Percentiles rank a stretch among this genome's conserved stretches.
These are phyloP conservation scores for Stenolophus ochropezus DNA, from an alignment of 2,888 invertebrate genomes.

Conservation along the genomic window DNA sequence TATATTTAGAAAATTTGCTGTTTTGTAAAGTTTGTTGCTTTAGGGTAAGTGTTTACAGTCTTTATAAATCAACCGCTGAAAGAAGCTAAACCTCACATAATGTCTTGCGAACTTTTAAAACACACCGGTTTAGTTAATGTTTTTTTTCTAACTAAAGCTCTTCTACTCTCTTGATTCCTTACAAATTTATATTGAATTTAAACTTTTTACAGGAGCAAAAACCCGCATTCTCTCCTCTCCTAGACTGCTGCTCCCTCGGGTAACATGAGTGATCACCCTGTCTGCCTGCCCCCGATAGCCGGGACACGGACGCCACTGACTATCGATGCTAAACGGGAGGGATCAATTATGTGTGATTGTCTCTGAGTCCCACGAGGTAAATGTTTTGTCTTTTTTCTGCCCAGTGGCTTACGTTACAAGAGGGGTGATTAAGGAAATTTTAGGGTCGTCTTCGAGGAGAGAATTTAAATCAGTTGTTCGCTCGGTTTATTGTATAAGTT, in stretches of 20 bases:
- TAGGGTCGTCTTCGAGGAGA: neutral
- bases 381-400: neutral
- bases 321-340: neutral
- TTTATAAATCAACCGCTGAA: no score
- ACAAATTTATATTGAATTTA: neutral
- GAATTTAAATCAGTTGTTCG: no score
- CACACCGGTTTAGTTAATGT: no score
- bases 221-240: neutral
- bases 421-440: neutral
- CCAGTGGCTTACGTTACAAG: neutral
- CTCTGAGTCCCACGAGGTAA: neutral
- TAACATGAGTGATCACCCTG: conserved; percentile 11
- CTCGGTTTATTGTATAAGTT: no score
- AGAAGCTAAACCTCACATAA: no score
- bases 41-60: no score
- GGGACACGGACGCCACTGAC: neutral
- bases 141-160: neutral
- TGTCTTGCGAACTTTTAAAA: no score
- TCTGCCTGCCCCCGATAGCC: neutral
- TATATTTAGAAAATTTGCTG: no score
- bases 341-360: conserved; percentile 24
- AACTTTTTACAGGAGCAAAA: neutral
- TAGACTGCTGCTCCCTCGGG: neutral
- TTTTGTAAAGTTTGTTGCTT: no score
- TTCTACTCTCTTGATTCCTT: neutral